Percentiles rank a stretch among this genome's conserved stretches.
phyloP scores from a whole-genome alignment of 2,797 vertebrate genomes.

The Trachops cirrhosus region DNA sequence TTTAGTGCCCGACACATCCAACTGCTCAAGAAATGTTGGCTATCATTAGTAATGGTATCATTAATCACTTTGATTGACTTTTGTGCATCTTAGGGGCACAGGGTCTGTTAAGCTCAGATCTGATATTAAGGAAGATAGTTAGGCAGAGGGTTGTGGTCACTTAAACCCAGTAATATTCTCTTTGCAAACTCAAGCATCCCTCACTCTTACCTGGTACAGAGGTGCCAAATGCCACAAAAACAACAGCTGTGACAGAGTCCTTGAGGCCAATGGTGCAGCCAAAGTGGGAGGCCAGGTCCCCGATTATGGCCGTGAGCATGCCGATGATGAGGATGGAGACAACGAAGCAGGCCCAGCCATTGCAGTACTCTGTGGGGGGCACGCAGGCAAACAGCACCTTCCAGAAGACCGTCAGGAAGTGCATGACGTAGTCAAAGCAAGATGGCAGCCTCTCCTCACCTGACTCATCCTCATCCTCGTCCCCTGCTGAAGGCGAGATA shows the following conservation, averaged over 20 bases:
- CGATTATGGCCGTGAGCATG: slow-evolving; percentile 95
- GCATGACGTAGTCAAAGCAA: slow-evolving; percentile 99
- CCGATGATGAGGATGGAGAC: slow-evolving; percentile 95
- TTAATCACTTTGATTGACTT: background rate
- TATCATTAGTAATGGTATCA: background rate
- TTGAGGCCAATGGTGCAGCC: slow-evolving; percentile 99
- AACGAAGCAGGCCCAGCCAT: slow-evolving; percentile 95
- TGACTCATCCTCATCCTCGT: slow-evolving; percentile 96
- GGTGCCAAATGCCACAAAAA: slow-evolving; percentile 97
- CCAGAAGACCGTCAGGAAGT: slow-evolving; percentile 99
- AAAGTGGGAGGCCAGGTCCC: slow-evolving; percentile 96
- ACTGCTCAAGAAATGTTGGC: background rate
- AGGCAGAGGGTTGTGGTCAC: background rate
- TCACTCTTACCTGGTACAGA: slow-evolving; percentile 92
- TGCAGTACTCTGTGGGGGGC: slow-evolving; percentile 96
- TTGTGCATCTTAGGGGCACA: background rate
- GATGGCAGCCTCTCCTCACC: slow-evolving; percentile 96
- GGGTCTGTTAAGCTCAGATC: background rate
- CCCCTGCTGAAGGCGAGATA: slow-evolving; percentile 82
- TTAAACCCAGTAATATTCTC: background rate
- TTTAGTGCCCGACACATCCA: background rate
- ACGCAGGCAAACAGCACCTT: slow-evolving; percentile 98
- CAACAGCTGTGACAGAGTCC: slow-evolving; percentile 95
- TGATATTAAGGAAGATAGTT: background rate
- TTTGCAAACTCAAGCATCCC: background rate